These are phyloP conservation scores for Sebastes fasciatus DNA, from an alignment of 2,113 vertebrate species.

Conservation along the genomic window DNA sequence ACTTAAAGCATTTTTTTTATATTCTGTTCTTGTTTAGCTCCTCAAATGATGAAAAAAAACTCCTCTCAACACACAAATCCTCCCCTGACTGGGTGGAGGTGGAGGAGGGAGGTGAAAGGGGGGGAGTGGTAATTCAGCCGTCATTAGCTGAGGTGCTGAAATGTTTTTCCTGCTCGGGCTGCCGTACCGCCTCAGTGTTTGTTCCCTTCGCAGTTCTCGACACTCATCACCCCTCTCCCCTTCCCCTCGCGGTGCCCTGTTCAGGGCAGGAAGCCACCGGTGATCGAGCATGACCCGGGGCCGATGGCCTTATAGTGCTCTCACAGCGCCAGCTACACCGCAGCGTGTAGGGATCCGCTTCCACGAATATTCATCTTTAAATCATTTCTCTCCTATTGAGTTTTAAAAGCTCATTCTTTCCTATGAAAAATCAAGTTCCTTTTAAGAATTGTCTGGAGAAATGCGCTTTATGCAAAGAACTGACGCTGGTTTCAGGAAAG, in stretches of 20 bases:
- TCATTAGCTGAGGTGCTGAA: conserved; percentile 81
- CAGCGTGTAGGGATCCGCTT: conserved; percentile 1
- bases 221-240: conserved; percentile 72
- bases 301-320: conserved; percentile 24
- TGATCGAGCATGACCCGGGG: conserved; percentile 50
- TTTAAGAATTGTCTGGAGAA: not conserved
- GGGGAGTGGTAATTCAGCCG: conserved; percentile 65
- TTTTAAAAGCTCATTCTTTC: conserved; percentile 5
- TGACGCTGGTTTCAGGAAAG: not conserved
- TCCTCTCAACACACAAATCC: conserved; percentile 20
- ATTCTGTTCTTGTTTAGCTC: conserved; percentile 22
- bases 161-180: conserved; percentile 76
- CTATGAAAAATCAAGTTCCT: not conserved
- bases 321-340: not conserved
- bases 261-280: conserved; percentile 63
- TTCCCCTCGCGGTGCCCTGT: conserved; percentile 36
- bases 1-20: conserved; percentile 37
- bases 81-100: conserved; percentile 2
- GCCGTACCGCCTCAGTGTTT: conserved; percentile 71
- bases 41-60: conserved; percentile 31
- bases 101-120: not conserved
- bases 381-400: conserved; percentile 18
- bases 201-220: conserved; percentile 67
- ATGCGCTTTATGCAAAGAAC: not conserved
- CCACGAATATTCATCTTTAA: conserved; percentile 22